These are phyloP conservation scores for Patella ulyssiponensis DNA, from an alignment of 2,888 invertebrate genomes.

Conservation along the genomic window DNA sequence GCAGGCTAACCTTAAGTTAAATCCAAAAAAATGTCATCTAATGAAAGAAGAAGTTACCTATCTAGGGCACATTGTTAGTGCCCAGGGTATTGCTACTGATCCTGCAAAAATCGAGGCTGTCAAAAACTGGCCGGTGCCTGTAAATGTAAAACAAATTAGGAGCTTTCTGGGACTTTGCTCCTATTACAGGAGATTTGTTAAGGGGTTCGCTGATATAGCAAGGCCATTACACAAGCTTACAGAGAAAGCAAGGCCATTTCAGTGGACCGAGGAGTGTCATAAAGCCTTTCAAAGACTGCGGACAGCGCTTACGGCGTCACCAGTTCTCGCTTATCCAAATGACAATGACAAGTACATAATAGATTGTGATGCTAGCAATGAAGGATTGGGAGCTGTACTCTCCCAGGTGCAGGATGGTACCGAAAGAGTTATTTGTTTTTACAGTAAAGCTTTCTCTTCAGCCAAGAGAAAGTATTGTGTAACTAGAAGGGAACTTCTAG, in stretches of 20 bases:
- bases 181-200: conserved; percentile 29
- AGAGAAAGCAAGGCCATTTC: conserved; percentile 24
- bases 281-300: conserved; percentile 29
- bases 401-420: too few relatives aligned
- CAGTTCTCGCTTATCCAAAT: conserved; percentile 29
- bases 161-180: background rate
- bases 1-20: background rate
- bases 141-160: background rate
- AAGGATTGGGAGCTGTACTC: too few relatives aligned
- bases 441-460: too few relatives aligned
- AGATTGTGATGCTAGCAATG: conserved; percentile 27
- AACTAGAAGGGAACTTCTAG: too few relatives aligned
- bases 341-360: conserved; percentile 11
- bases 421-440: too few relatives aligned
- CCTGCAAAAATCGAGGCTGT: conserved; percentile 3
- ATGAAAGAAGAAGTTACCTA: conserved; percentile 2
- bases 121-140: background rate
- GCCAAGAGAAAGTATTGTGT: too few relatives aligned
- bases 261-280: conserved; percentile 35
- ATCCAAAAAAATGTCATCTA: background rate
- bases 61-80: background rate
- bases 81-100: background rate
- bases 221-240: conserved; percentile 37
- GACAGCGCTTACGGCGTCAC: conserved; percentile 19
- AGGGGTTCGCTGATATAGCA: conserved; percentile 37